Evolutionary conservation across 2,797 vertebrate genomes (phyloP).

Genomic region (Lithobates sylvaticus): DNA sequence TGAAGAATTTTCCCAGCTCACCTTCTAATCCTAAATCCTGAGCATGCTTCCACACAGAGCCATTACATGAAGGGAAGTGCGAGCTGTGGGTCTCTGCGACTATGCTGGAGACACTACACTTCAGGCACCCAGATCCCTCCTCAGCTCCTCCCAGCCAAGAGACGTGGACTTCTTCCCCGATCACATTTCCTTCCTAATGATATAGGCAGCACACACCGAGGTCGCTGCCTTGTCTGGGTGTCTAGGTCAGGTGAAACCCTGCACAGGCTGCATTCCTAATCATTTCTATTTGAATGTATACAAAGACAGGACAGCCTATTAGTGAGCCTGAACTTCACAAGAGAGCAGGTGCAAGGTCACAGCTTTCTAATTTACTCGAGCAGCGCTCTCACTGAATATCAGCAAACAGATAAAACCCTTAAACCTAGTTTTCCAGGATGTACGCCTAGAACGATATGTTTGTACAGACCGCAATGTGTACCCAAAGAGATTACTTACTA

Average conservation of each 20-base stretch:
- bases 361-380: too few species aligned
- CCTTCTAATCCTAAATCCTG: constrained; percentile 7
- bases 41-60: constrained; percentile 33
- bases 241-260: constrained; percentile 5
- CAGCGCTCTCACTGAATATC: too few species aligned
- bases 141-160: constrained; percentile 62
- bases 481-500: too few species aligned
- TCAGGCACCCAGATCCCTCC: constrained; percentile 32
- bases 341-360: neutral
- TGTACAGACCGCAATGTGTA: neutral
- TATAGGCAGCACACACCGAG: constrained; percentile 37
- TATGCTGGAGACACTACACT: constrained; percentile 54
- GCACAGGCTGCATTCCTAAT: neutral
- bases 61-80: constrained; percentile 29
- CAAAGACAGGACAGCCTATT: neutral
- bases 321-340: neutral
- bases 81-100: constrained; percentile 41
- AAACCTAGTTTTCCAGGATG: neutral
- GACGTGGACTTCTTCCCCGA: constrained; percentile 61
- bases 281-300: neutral
- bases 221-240: constrained; percentile 50
- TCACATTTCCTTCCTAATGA: constrained; percentile 64
- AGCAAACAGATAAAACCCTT: too few species aligned
- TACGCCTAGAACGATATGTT: neutral
- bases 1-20: constrained; percentile 29